Base-by-base conservation (phyloP, 2,113 vertebrate species). In the Mixornis gularis region DNA sequence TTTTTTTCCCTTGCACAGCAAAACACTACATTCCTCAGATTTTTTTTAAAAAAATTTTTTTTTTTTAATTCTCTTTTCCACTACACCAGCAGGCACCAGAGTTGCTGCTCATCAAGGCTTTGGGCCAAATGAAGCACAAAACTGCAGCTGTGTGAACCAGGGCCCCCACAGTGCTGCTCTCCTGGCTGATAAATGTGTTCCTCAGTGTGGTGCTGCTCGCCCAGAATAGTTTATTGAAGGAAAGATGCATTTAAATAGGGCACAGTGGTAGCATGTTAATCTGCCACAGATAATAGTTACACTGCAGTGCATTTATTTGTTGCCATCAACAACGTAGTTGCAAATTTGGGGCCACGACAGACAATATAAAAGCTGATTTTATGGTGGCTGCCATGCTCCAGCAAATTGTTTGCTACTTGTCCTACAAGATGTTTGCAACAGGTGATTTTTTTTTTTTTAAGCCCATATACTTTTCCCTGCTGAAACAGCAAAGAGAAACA, bases 201-300 rank as follows among this genome's bases (percentile, higher is more conserved):
- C 87, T 94, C 93, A 84, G 79, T 85, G 93, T 94, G 93, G 80
- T 94, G 92, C 95, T 96, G 89, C 94, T 96, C 2, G 19, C 89
- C 81, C 84, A 79, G 79, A 93, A 93, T 85, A 86, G 89, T 84
- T 94, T 83, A 84, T 89, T 89, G 90, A 91, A 94, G 92, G 66
- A 81, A 89, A 92, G 92, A 94, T 78, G 71, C 82, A 92, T 90
- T 95, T 94, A 93, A 95, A 94, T 85, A 87, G 95, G 89, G 85
- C 93, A 89, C 94, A 89, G 87, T 85, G 63, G 94, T 93, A 91
- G 91, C 89, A 91, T 88, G 93, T 95, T 94, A 96, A 96, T 96
- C 93, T 96, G 94, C 94, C 90, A 96, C 90, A 88, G 87, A 95
- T 95, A 95, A 96, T 93, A 89, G 94, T 93, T 96, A 94, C 89